These are phyloP conservation scores for Stegastes partitus DNA, from an alignment of 2,113 vertebrate species.

Conservation along the genomic window DNA sequence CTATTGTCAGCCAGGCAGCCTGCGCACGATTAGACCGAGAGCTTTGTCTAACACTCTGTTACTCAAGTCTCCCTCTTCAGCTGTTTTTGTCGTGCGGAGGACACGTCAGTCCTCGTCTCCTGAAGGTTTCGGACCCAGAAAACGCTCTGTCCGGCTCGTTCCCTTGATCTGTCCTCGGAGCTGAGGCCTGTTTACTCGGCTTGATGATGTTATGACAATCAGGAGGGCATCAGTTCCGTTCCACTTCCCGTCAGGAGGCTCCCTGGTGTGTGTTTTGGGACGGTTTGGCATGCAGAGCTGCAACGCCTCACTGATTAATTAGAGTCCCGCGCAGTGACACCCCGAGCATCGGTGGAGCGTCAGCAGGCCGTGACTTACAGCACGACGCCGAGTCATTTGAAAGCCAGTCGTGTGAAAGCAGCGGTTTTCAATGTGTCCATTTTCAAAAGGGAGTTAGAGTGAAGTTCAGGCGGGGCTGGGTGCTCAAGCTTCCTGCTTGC, in stretches of 20 bases:
- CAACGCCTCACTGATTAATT: conserved; percentile 39
- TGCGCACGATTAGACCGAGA: conserved; percentile 44
- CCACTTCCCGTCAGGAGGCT: conserved; percentile 62
- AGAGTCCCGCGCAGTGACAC: conserved; percentile 11
- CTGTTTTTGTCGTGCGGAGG: conserved; percentile 47
- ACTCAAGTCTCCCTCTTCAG: conserved; percentile 52
- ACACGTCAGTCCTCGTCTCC: conserved; percentile 16
- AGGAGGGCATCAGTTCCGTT: conserved; percentile 51
- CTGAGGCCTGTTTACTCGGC: conserved; percentile 61
- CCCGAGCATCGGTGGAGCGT: conserved; percentile 8
- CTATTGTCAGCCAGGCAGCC: conserved; percentile 61
- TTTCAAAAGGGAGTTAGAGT: not conserved
- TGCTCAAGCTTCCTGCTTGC: conserved; percentile 56
- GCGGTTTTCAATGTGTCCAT: conserved; percentile 16
- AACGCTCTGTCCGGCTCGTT: conserved; percentile 15
- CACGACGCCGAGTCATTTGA: not conserved
- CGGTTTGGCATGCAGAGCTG: conserved; percentile 32
- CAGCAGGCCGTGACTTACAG: conserved; percentile 35
- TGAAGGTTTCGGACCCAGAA: not conserved
- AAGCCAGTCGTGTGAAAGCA: conserved; percentile 4
- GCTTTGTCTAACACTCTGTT: conserved; percentile 58
- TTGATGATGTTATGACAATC: conserved; percentile 70
- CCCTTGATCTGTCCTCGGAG: conserved; percentile 31
- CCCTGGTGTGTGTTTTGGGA: conserved; percentile 53
- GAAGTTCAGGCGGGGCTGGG: conserved; percentile 4